phyloP scores from a whole-genome alignment of 2,888 invertebrate species.

The Brachylomia viminalis region DNA sequence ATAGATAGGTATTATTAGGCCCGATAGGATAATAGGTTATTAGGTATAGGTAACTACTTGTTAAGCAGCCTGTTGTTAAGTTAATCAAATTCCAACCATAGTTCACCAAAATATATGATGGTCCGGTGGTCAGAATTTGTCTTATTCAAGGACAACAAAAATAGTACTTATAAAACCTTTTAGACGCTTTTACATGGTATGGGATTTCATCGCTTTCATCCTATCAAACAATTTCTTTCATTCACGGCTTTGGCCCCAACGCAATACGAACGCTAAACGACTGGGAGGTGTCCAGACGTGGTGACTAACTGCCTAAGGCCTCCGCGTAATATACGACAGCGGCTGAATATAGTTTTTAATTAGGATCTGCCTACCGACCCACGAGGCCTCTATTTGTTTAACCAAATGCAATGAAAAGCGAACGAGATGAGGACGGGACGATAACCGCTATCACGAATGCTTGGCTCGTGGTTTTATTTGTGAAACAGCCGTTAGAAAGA shows the following conservation, averaged over 20 bases:
- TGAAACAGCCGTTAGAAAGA: conserved; percentile 83
- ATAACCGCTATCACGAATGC: conserved; percentile 83
- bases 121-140: neutral
- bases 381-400: conserved; percentile 86
- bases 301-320: conserved; percentile 83
- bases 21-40: too few species aligned
- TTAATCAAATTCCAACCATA: neutral
- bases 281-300: conserved; percentile 82
- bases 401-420: conserved; percentile 80
- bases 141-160: neutral
- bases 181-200: conserved; percentile 11
- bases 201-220: conserved; percentile 37
- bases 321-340: conserved; percentile 84
- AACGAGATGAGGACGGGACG: conserved; percentile 79
- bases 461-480: conserved; percentile 82
- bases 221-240: conserved; percentile 69
- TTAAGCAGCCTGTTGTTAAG: neutral
- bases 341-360: conserved; percentile 87
- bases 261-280: conserved; percentile 81
- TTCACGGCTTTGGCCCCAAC: conserved; percentile 54
- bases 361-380: conserved; percentile 85
- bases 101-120: neutral
- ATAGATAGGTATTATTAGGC: too few species aligned
- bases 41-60: neutral
- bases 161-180: too few species aligned